Conservation (phyloP, 2,113 vertebrate genomes). For the Periophthalmodon schlosseri region DNA sequence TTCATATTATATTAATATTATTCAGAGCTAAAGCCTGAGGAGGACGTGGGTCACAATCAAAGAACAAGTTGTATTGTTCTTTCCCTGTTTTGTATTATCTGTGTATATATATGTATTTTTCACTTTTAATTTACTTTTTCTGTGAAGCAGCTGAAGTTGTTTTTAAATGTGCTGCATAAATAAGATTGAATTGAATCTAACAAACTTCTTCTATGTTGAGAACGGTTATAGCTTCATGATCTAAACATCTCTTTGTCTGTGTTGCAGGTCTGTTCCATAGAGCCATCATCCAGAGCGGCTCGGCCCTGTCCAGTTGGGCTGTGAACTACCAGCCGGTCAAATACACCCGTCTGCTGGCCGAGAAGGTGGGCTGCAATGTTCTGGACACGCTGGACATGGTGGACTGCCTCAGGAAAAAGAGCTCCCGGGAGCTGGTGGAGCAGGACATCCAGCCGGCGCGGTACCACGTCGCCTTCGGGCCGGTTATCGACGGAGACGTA, state of each 20-base stretch:
- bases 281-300: slow-evolving; percentile 98
- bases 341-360: slow-evolving; percentile 93
- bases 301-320: slow-evolving; percentile 96
- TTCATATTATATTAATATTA: too few relatives aligned
- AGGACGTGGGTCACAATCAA: too few relatives aligned
- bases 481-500: slow-evolving; percentile 96
- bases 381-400: slow-evolving; percentile 98
- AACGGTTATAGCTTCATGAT: neutral
- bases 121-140: too few relatives aligned
- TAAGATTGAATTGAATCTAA: too few relatives aligned
- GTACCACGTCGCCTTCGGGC: slow-evolving; percentile 97
- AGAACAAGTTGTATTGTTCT: too few relatives aligned
- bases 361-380: slow-evolving; percentile 98
- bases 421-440: slow-evolving; percentile 94
- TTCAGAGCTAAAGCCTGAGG: too few relatives aligned
- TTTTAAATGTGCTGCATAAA: too few relatives aligned
- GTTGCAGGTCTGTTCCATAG: slow-evolving; percentile 93
- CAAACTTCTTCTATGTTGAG: too few relatives aligned
- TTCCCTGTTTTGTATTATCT: too few relatives aligned
- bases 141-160: too few relatives aligned
- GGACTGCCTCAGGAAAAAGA: slow-evolving; percentile 96
- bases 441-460: slow-evolving; percentile 97
- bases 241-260: slow-evolving; percentile 39
- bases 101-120: too few relatives aligned
- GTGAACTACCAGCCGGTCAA: slow-evolving; percentile 99